Conservation (phyloP, 2,113 vertebrate species). For the Gnathonemus echidnorhynchus region DNA sequence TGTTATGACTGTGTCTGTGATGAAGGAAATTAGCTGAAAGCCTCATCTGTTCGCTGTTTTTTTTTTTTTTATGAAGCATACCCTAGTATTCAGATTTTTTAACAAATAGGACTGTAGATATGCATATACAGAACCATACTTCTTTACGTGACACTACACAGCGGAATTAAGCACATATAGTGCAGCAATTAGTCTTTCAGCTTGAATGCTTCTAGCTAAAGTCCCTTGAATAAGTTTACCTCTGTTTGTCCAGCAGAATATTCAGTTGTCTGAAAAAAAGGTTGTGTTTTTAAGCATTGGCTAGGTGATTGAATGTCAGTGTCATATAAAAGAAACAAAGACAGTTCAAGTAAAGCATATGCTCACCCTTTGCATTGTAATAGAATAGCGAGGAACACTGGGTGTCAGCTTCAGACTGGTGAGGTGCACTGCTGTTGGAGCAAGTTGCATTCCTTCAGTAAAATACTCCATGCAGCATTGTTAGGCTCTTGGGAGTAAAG, state of each 20-base stretch:
- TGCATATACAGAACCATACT: not conserved
- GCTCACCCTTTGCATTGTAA: not conserved
- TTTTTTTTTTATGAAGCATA: not conserved
- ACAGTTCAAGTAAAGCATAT: not conserved
- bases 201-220: not conserved
- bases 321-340: not conserved
- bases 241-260: not conserved
- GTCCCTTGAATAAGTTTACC: not conserved
- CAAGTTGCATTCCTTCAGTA: not conserved
- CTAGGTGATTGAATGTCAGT: not conserved
- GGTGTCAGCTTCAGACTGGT: not conserved
- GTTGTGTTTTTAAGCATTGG: not conserved
- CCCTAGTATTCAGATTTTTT: not conserved
- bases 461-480: not conserved
- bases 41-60: not conserved
- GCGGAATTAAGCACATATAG: not conserved
- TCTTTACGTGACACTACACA: not conserved
- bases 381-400: not conserved
- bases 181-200: not conserved
- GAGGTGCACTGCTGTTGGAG: not conserved
- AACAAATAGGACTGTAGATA: not conserved
- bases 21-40: not conserved
- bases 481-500: not conserved
- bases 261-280: not conserved
- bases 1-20: not conserved